Evolutionary conservation across 2,113 vertebrate species (phyloP).

Genomic region (Panthera tigris): DNA sequence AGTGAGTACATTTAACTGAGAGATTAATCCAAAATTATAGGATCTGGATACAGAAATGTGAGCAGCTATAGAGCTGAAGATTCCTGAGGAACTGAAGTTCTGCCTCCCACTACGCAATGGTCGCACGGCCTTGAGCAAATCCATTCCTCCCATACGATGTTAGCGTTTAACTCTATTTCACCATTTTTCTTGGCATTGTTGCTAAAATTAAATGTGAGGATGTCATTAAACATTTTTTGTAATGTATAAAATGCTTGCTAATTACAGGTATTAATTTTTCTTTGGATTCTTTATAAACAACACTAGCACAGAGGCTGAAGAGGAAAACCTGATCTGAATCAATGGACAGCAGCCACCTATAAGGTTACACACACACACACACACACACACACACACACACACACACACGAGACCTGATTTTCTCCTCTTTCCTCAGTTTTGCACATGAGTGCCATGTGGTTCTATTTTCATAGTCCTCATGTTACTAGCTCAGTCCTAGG

Average conservation of each 20-base stretch:
- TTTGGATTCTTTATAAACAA: not conserved
- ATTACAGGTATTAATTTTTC: not conserved
- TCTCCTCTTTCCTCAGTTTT: not conserved
- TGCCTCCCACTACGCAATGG: not conserved
- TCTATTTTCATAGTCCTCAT: not conserved
- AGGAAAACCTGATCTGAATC: not conserved
- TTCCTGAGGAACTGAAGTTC: not conserved
- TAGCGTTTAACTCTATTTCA: not conserved
- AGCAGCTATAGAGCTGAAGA: not conserved
- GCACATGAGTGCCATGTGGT: rapidly evolving
- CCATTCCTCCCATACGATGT: not conserved
- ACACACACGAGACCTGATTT: rapidly evolving
- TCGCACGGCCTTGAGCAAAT: not conserved
- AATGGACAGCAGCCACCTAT: not conserved
- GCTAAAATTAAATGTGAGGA: conserved; percentile 36
- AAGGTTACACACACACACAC: no score
- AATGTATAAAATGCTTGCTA: not conserved
- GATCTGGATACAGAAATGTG: not conserved
- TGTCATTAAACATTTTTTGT: not conserved
- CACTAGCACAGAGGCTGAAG: not conserved
- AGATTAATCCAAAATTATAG: not conserved
- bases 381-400: rapidly evolving
- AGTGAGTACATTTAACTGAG: not conserved
- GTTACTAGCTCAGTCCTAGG: not conserved
- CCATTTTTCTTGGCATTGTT: not conserved